Evolutionary conservation across 2,888 invertebrate species (phyloP), one percentile per base, ranked within the genome.

Genomic region (Drosophila pullipes): DNA sequence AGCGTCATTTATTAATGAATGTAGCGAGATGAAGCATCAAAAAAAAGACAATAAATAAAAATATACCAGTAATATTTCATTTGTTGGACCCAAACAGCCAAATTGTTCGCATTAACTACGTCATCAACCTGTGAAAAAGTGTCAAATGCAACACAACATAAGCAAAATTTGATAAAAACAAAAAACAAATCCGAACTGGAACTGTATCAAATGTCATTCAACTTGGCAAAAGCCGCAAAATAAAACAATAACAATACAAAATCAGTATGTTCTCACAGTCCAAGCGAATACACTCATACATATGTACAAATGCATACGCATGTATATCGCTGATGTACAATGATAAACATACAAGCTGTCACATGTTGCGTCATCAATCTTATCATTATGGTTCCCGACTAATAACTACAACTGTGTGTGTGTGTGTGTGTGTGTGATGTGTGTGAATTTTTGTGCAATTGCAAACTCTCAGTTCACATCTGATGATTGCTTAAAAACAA

Each of bases 131-230:
- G 61, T 72, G 52, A 69, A 79, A 78, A 79, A 57, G 49, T 71
- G 61, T 55, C 53, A 64, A 71, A 73, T 78, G 69, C 60, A 76
- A 61, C 37, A 57, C 37, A n/a, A 35, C 31, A 63, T 50, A 52
- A 25, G 11, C 28, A 2, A 30, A 64, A 64, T 66, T 66, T 58
- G 22, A 69, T 65, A n/a, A 54, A 72, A 71, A 71, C 28, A 54
- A 57, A 70, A 13, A 65, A 58, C 37, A 35, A 60, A 44, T 49
- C 35, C 57, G 39, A 76, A 83, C 74, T 80, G 79, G 71, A 87
- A 87, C 81, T 84, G 81, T 81, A 69, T 63, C 76, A 74, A 76
- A 84, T 81, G 84, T 87, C 87, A 81, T 87, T 84, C 84, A 84
- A 84, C 87, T 68, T 71, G 69, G 18, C 65, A 55, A 60, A 63